Evolutionary conservation across 53 echinoderm and acorn worm genomes (phyloP), one percentile per base, ranked within the genome.

Genomic region (Luidia sarsii): DNA sequence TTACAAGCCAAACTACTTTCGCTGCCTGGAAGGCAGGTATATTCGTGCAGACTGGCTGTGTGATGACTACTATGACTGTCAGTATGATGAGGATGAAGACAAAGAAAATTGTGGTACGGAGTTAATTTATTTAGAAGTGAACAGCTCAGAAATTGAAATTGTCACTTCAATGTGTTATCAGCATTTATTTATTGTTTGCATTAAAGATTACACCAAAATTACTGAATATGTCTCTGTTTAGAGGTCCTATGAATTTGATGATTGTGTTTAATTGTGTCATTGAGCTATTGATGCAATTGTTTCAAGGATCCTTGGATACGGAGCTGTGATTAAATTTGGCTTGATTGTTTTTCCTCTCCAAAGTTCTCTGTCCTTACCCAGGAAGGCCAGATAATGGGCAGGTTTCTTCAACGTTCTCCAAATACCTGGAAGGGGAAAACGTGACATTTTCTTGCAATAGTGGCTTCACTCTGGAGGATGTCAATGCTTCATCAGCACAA

Each of bases 101-200:
- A 30, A 57, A 20, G 59, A 57, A 57, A 27, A 57, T 29, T 57
- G 59, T 29, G 59, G 59, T 57, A 57, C 21, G n/a, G 13, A 45
- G 7, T 45, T 16, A 51, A 19, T 51, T 51, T 4, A 0, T 0
- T 51, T 16, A 19, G 18, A 16, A 18, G 18, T 10, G 51, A 51
- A 51, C 4, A 9, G 21, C 18, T 16, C 21, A 14, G 10, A 16
- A 4, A 13, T 51, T 16, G n/a, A 18, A 51, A 19, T 21, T 19
- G 51, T 1, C 21, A 16, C 51, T 19, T 51, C 21, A 21, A 4
- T 51, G 18, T 51, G 2, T 10, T 13, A 46, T 46, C 46, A 46
- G 15, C 8, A 10, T 46, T 46, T 8, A 10, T 46, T 46, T 46
- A 10, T 46, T 8, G 15, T 8, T 46, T 46, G 46, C 46, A 46